These are phyloP conservation scores for Brachypterus glaber DNA, from an alignment of 2,888 invertebrate species.

Conservation along the genomic window DNA sequence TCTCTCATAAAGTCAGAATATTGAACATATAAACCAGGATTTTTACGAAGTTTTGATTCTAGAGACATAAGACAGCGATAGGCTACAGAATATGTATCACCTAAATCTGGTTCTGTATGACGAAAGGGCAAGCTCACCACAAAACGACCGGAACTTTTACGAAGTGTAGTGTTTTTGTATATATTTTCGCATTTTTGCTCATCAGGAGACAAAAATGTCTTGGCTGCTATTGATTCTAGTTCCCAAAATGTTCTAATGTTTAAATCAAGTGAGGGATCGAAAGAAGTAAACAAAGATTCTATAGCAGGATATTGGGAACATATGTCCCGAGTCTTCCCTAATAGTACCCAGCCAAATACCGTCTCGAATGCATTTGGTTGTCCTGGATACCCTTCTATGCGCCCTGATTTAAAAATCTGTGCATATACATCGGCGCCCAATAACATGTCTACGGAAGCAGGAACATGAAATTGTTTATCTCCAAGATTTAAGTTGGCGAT, in stretches of 20 bases:
- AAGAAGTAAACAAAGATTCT: not conserved
- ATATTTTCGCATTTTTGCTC: constrained; percentile 1
- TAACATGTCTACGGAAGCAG: not conserved
- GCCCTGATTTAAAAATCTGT: not conserved
- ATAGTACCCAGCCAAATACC: too few species aligned
- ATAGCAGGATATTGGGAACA: too few species aligned
- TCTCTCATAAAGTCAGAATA: constrained; percentile 11
- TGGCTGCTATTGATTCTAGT: constrained; percentile 2
- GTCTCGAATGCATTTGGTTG: too few species aligned
- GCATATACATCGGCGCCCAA: not conserved
- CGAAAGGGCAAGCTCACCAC: constrained; percentile 4
- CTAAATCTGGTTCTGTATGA: constrained; percentile 8
- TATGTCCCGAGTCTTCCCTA: not conserved
- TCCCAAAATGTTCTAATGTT: constrained; percentile 13
- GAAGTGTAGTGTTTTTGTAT: not conserved
- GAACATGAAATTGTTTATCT: not conserved
- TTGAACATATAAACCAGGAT: constrained; percentile 3
- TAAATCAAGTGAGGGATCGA: constrained; percentile 4
- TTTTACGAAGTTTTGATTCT: constrained; percentile 7
- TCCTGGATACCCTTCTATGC: not conserved
- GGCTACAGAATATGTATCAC: constrained; percentile 6
- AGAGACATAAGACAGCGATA: constrained; percentile 6
- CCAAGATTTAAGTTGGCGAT: not conserved
- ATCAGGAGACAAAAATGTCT: too few species aligned
- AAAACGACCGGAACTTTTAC: constrained; percentile 1